Conservation (phyloP, 2,888 invertebrate species). For the Dichetophora obliterata region DNA sequence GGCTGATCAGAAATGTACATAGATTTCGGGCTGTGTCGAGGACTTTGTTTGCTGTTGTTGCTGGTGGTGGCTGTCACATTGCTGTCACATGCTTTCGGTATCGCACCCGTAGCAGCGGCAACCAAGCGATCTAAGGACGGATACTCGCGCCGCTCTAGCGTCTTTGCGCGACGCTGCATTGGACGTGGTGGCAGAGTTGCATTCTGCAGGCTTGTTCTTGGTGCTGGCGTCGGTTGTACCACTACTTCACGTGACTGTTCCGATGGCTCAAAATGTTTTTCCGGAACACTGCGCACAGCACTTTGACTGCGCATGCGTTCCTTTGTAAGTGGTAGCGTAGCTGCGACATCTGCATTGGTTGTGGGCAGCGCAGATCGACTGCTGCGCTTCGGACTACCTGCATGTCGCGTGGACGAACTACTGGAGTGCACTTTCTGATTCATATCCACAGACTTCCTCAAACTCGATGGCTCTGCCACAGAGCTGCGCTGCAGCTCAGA, state of each 20-base stretch:
- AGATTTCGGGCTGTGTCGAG: conserved; percentile 50
- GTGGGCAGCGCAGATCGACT: conserved; percentile 39
- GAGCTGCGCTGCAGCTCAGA: conserved; percentile 65
- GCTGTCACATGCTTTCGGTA: conserved; percentile 57
- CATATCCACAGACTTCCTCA: neutral
- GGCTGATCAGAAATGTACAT: conserved; percentile 43
- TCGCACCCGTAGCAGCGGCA: conserved; percentile 64
- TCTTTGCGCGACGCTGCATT: conserved; percentile 43
- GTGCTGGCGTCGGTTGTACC: conserved; percentile 61
- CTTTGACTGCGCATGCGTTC: conserved; percentile 52
- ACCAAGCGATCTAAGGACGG: conserved; percentile 63
- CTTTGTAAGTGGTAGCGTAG: conserved; percentile 63
- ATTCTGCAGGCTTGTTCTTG: conserved; percentile 58
- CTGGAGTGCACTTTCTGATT: conserved; percentile 18
- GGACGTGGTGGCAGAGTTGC: conserved; percentile 39
- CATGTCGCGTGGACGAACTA: neutral
- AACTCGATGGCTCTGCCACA: conserved; percentile 41
- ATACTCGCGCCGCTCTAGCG: conserved; percentile 55
- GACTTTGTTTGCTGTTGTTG: conserved; percentile 45
- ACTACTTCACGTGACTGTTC: neutral
- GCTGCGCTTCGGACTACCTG: conserved; percentile 52
- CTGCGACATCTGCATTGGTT: conserved; percentile 49
- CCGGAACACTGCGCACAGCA: neutral
- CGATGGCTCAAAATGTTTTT: neutral
- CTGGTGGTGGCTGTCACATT: conserved; percentile 10